These are phyloP conservation scores for Acleris cristana DNA, from an alignment of 2,888 invertebrate genomes.

Conservation along the genomic window DNA sequence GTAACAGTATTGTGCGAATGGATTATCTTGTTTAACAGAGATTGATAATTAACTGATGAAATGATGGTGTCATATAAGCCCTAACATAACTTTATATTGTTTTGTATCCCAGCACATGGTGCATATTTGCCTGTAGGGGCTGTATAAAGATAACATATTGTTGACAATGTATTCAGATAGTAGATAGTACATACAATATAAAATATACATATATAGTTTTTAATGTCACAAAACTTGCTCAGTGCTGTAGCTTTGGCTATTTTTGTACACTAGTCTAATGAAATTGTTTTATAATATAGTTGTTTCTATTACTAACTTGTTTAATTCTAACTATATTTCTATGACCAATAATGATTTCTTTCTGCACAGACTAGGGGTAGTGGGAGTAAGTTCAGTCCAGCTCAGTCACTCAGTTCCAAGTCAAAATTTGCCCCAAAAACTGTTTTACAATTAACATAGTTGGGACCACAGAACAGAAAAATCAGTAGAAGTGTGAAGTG, in stretches of 20 bases:
- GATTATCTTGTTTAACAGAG: no score
- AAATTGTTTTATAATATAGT: conserved; percentile 70
- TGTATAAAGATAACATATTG: conserved; percentile 23
- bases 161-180: conserved; percentile 40
- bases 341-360: no score
- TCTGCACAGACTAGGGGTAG: no score
- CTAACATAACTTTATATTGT: conserved; percentile 23
- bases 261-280: conserved; percentile 80
- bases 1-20: no score
- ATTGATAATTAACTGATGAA: background rate
- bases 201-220: conserved; percentile 49
- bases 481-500: no score
- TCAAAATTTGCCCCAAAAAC: no score
- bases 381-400: no score
- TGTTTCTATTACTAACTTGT: conserved; percentile 58
- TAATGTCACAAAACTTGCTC: conserved; percentile 78
- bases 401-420: no score
- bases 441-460: no score
- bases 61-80: conserved; percentile 35
- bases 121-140: conserved; percentile 51
- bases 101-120: conserved; percentile 52
- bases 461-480: no score
- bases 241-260: conserved; percentile 78
- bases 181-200: conserved; percentile 38
- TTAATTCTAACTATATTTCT: background rate